Percentiles rank a stretch among this genome's conserved stretches.
These are phyloP conservation scores for Pseudomugil gertrudae DNA, from an alignment of 2,797 vertebrate genomes.

Conservation along the genomic window DNA sequence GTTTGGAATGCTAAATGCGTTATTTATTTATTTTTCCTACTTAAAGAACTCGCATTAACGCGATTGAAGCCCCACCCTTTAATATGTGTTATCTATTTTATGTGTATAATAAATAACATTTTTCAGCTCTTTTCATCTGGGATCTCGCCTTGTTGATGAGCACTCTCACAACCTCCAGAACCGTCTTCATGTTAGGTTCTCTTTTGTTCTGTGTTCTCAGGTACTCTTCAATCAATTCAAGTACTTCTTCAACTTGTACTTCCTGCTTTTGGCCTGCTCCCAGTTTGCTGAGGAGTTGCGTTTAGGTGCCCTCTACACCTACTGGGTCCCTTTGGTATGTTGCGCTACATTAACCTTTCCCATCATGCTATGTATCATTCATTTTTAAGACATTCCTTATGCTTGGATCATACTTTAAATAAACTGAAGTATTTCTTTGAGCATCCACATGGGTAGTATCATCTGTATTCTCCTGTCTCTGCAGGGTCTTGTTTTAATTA, in stretches of 20 bases:
- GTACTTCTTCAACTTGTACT: conserved; percentile 99
- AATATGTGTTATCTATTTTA: too few relatives aligned
- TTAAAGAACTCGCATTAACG: too few relatives aligned
- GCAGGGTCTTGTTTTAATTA: conserved; percentile 93
- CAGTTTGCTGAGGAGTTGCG: conserved; percentile 95
- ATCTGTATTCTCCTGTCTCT: neutral
- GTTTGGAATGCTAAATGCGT: too few relatives aligned
- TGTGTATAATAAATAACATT: too few relatives aligned
- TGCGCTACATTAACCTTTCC: conserved; percentile 16
- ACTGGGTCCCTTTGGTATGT: conserved; percentile 98
- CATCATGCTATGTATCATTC: conserved; percentile 1
- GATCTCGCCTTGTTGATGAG: too few relatives aligned
- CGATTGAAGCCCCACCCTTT: too few relatives aligned
- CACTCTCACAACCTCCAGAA: too few relatives aligned
- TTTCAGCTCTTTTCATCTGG: too few relatives aligned
- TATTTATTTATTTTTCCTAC: too few relatives aligned
- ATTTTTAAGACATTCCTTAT: neutral
- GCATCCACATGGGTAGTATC: neutral
- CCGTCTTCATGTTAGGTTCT: neutral
- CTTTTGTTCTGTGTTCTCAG: conserved; percentile 74
- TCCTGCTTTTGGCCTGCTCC: conserved; percentile 95
- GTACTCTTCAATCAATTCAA: conserved; percentile 98
- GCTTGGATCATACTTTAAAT: neutral
- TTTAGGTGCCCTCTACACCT: conserved; percentile 93
- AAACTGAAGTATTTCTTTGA: neutral